Conservation (phyloP, 1,140 invertebrate genomes). For the Drosophila repletoides region DNA sequence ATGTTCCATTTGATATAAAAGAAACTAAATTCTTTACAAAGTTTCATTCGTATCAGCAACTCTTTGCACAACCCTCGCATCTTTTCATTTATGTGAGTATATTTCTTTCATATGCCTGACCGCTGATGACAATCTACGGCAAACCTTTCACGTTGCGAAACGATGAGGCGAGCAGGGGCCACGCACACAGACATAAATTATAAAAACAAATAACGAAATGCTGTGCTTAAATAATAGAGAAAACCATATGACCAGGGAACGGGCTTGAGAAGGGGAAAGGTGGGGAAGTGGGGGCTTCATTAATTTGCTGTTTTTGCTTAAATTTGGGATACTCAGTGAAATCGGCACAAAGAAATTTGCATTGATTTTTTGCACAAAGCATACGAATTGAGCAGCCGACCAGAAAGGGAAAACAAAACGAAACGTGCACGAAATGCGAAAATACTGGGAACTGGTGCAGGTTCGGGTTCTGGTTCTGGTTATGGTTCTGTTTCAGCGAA, state of each 20-base stretch:
- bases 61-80: not conserved
- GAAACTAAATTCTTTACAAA: too few species aligned
- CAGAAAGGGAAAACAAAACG: slow-evolving; percentile 39
- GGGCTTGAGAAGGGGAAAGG: too few species aligned
- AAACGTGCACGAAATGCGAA: slow-evolving; percentile 32
- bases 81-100: not conserved
- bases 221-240: slow-evolving; percentile 28
- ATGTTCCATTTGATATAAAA: too few species aligned
- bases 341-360: slow-evolving; percentile 42
- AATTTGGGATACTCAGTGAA: slow-evolving; percentile 27
- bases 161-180: not conserved
- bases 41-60: not conserved
- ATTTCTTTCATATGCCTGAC: slow-evolving; percentile 9
- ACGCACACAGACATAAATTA: slow-evolving; percentile 27
- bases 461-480: not conserved
- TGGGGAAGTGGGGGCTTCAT: not conserved
- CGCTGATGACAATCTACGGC: slow-evolving; percentile 16
- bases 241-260: slow-evolving; percentile 20
- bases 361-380: slow-evolving; percentile 34
- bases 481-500: not conserved
- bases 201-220: slow-evolving; percentile 46
- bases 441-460: slow-evolving; percentile 8
- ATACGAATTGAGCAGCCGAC: not conserved
- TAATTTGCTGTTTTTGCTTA: slow-evolving; percentile 7
- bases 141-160: slow-evolving; percentile 14